Conservation (phyloP, 2,113 vertebrate genomes). For the Myiopsitta monachus region DNA sequence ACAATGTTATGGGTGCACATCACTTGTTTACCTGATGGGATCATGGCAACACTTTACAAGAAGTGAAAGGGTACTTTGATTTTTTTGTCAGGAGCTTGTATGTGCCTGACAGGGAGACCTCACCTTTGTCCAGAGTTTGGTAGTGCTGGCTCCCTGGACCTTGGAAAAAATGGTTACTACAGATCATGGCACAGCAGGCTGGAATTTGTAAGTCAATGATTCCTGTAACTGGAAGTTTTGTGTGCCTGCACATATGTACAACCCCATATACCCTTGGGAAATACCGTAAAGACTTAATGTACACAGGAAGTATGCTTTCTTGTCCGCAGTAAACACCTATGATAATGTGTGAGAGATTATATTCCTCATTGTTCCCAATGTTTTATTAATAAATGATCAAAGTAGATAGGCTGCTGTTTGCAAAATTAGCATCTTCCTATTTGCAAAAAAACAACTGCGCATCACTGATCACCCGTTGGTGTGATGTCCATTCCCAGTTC, state of each 20-base stretch:
- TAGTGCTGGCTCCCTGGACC: not conserved
- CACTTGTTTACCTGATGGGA: not conserved
- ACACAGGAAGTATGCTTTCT: accelerated
- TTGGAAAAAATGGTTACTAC: not conserved
- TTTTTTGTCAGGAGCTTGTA: not conserved
- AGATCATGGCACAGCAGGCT: not conserved
- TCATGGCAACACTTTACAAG: not conserved
- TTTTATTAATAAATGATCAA: not conserved
- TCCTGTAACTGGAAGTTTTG: not conserved
- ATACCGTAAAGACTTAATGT: not conserved
- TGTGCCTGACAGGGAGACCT: not conserved
- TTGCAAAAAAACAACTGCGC: not conserved
- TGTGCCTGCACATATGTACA: not conserved
- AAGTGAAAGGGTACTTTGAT: not conserved
- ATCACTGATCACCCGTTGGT: not conserved
- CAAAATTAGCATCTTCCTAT: not conserved
- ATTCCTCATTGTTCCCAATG: not conserved
- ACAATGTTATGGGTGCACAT: accelerated
- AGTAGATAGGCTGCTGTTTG: not conserved
- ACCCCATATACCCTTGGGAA: not conserved
- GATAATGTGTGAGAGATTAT: not conserved
- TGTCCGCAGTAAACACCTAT: not conserved
- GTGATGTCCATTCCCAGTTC: not conserved
- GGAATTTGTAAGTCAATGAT: not conserved
- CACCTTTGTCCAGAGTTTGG: not conserved